phyloP scores from a whole-genome alignment of 2,113 vertebrate genomes.

The Dissostichus mawsoni region DNA sequence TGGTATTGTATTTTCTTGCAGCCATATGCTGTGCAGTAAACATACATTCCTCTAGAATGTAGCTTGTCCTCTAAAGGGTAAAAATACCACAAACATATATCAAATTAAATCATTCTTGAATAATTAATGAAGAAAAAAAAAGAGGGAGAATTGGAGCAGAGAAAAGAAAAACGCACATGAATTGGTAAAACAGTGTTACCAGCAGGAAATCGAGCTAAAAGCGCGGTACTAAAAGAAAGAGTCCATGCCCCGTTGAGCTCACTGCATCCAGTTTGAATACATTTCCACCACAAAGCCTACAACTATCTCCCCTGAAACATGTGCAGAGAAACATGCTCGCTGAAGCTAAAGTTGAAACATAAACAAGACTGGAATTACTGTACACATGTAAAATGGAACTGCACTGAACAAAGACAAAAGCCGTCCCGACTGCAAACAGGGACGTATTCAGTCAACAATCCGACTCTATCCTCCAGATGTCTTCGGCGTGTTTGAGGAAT shows the following conservation, averaged over 20 bases:
- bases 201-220: slow-evolving; percentile 63
- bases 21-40: slow-evolving; percentile 26
- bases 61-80: slow-evolving; percentile 8
- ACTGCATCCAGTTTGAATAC: slow-evolving; percentile 7
- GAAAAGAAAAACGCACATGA: slow-evolving; percentile 48
- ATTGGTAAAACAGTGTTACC: slow-evolving; percentile 55
- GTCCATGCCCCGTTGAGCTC: slow-evolving; percentile 21
- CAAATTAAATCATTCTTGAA: slow-evolving; percentile 41
- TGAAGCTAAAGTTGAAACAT: slow-evolving; percentile 14
- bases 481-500: slow-evolving; percentile 37
- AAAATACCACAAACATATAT: slow-evolving; percentile 38
- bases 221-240: slow-evolving; percentile 37
- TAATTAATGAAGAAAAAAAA: slow-evolving; percentile 36
- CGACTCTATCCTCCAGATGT: slow-evolving; percentile 37
- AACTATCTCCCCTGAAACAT: not conserved
- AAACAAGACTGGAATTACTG: slow-evolving; percentile 43
- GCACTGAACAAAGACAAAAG: slow-evolving; percentile 33
- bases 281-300: slow-evolving; percentile 3
- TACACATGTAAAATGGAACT: slow-evolving; percentile 38
- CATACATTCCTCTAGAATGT: slow-evolving; percentile 2
- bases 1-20: slow-evolving; percentile 32
- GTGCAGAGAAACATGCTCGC: not conserved
- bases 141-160: slow-evolving; percentile 26
- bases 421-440: slow-evolving; percentile 29
- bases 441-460: slow-evolving; percentile 54